Evolutionary conservation across 2,888 invertebrate species (phyloP).

Genomic region (Campaea margaritaria): DNA sequence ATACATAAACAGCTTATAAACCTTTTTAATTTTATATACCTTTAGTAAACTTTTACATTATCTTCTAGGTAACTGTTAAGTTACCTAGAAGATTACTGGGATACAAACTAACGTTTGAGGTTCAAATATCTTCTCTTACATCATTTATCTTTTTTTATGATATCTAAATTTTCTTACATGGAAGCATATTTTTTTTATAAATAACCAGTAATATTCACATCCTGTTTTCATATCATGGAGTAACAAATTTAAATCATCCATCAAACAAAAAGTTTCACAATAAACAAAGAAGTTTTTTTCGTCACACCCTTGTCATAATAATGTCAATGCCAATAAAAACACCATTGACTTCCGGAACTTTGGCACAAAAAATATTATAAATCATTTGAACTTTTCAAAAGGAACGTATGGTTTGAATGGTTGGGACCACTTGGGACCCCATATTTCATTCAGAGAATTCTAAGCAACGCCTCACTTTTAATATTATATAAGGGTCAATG

Average conservation of each 20-base stretch:
- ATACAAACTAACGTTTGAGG: no score
- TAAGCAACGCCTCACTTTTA: not conserved
- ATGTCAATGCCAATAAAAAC: slow-evolving; percentile 68
- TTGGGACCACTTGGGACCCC: slow-evolving; percentile 9
- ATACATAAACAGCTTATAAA: slow-evolving; percentile 1
- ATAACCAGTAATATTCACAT: slow-evolving; percentile 8
- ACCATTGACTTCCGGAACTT: slow-evolving; percentile 72
- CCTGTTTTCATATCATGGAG: slow-evolving; percentile 13
- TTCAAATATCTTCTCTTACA: no score
- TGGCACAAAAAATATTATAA: slow-evolving; percentile 68
- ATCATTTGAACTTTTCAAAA: slow-evolving; percentile 50
- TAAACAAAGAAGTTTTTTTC: slow-evolving; percentile 56
- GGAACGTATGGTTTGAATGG: slow-evolving; percentile 33
- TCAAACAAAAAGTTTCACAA: slow-evolving; percentile 48
- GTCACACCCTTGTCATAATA: slow-evolving; percentile 59
- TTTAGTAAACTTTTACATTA: no score
- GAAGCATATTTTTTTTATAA: not conserved
- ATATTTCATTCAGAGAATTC: slow-evolving; percentile 20
- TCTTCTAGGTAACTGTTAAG: no score
- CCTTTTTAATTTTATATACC: no score
- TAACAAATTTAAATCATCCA: slow-evolving; percentile 26
- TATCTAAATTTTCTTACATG: no score
- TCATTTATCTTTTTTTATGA: no score
- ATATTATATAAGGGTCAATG: not conserved
- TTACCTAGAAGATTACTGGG: no score